Conservation (phyloP, 92 coral and sea anemone genomes). For the Palythoa grandis region DNA sequence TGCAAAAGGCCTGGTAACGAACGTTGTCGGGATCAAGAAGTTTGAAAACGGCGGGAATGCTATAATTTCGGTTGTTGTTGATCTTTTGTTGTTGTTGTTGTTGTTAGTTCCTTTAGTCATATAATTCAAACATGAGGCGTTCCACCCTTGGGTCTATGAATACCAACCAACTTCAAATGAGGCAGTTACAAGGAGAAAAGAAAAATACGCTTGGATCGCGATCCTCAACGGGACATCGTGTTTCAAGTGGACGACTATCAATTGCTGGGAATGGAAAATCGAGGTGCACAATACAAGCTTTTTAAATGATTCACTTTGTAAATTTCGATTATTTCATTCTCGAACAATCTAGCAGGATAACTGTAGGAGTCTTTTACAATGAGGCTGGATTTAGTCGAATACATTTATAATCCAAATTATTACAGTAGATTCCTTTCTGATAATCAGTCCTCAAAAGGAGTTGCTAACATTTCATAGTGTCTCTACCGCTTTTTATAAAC, state of each 20-base stretch:
- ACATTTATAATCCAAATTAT: too few species aligned
- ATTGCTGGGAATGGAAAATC: constrained; percentile 36
- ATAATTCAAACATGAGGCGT: constrained; percentile 23
- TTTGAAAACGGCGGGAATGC: constrained; percentile 41
- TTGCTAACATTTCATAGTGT: too few species aligned
- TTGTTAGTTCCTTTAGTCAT: not conserved
- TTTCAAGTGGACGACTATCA: constrained; percentile 35
- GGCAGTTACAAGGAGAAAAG: constrained; percentile 28
- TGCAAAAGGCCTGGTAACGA: constrained; percentile 12
- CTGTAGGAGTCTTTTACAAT: not conserved
- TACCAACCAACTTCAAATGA: constrained; percentile 37
- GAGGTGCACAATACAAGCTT: not conserved
- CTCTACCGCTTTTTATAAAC: too few species aligned
- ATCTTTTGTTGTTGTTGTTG: not conserved
- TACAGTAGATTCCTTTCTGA: too few species aligned
- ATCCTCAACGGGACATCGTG: constrained; percentile 27
- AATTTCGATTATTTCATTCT: not conserved
- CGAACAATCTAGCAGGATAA: not conserved
- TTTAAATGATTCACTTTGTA: not conserved
- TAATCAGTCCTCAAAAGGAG: too few species aligned
- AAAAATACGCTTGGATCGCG: constrained; percentile 35
- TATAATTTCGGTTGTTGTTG: constrained; percentile 15
- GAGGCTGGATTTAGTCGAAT: not conserved
- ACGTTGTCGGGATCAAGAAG: not conserved
- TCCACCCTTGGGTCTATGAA: constrained; percentile 34